Percentiles rank a stretch among this genome's conserved stretches.
phyloP scores from a whole-genome alignment of 1,140 invertebrate species.

The Holcopasites calliopsidis region DNA sequence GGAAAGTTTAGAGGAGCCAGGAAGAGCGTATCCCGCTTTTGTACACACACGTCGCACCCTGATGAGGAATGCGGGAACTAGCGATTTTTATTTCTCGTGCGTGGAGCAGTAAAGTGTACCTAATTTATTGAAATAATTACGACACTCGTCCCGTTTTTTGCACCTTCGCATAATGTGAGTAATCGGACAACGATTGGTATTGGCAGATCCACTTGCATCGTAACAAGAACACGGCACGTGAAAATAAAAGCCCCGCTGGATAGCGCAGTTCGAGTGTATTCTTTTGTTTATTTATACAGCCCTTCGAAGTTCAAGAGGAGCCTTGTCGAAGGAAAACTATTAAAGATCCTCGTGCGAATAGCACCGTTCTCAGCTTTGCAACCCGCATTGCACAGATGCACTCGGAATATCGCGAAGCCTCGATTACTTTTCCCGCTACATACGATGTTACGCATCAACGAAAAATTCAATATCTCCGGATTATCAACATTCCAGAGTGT shows the following conservation, averaged over 20 bases:
- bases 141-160: conserved; percentile 62
- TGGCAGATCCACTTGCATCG: neutral
- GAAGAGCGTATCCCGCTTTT: conserved; percentile 53
- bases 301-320: conserved; percentile 14
- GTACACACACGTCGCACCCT: conserved; percentile 64
- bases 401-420: neutral
- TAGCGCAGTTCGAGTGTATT: conserved; percentile 34
- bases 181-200: conserved; percentile 34
- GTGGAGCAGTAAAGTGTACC: conserved; percentile 75
- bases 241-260: conserved; percentile 16
- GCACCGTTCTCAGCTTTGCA: neutral
- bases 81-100: conserved; percentile 76
- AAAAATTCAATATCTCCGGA: conserved; percentile 61
- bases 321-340: conserved; percentile 15
- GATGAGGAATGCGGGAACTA: conserved; percentile 74
- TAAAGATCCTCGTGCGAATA: conserved; percentile 9
- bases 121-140: conserved; percentile 77
- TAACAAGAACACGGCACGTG: neutral
- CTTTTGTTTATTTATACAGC: conserved; percentile 71
- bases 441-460: conserved; percentile 32
- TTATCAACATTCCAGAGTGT: conserved; percentile 77
- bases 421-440: conserved; percentile 19
- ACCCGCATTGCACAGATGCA: neutral
- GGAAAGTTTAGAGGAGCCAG: conserved; percentile 42
- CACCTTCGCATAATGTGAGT: conserved; percentile 71